Percentiles rank a stretch among this genome's conserved stretches.
These are phyloP conservation scores for Malthinus flaveolus DNA, from an alignment of 2,888 invertebrate species.

Conservation along the genomic window DNA sequence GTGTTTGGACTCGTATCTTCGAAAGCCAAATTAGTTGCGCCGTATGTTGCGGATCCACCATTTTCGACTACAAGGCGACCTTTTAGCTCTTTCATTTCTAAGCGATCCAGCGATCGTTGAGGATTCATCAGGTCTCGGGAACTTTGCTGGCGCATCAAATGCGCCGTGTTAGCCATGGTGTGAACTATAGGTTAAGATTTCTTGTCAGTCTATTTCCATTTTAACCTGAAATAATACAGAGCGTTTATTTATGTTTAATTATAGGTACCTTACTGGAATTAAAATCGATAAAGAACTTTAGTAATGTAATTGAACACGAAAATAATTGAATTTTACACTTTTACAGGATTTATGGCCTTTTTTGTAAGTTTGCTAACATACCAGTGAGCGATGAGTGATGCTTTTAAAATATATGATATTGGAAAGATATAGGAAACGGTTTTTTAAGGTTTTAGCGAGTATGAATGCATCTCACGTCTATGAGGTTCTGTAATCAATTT, in stretches of 20 bases:
- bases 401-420: too few relatives aligned
- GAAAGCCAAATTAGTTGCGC: slow-evolving; percentile 85
- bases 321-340: too few relatives aligned
- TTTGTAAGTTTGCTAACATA: too few relatives aligned
- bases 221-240: slow-evolving; percentile 8
- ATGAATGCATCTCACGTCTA: background rate
- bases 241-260: too few relatives aligned
- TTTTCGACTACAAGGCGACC: slow-evolving; percentile 80
- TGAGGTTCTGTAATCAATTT: slow-evolving; percentile 5
- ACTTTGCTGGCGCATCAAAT: slow-evolving; percentile 85
- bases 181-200: background rate
- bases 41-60: slow-evolving; percentile 71
- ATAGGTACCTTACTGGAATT: too few relatives aligned
- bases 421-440: too few relatives aligned
- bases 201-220: slow-evolving; percentile 24
- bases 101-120: slow-evolving; percentile 78
- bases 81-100: slow-evolving; percentile 84
- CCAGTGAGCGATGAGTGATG: too few relatives aligned
- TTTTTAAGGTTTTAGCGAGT: background rate
- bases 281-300: too few relatives aligned
- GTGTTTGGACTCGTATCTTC: slow-evolving; percentile 63
- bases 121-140: slow-evolving; percentile 80
- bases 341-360: too few relatives aligned
- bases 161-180: slow-evolving; percentile 86
- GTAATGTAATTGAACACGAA: too few relatives aligned